phyloP scores from a whole-genome alignment of 2,888 invertebrate species.

The Pristionchus maxplancki region DNA sequence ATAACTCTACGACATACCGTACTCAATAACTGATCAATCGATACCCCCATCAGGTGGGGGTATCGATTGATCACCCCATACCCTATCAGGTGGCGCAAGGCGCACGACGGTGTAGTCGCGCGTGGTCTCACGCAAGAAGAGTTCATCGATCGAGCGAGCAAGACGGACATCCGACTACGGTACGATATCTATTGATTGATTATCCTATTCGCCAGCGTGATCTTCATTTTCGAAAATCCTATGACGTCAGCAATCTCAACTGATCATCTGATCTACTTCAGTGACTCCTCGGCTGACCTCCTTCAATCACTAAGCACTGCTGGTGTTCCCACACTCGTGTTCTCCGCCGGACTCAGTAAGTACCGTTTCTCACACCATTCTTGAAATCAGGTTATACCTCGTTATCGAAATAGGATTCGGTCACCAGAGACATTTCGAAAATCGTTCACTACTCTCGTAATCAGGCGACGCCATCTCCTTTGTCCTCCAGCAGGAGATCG shows the following conservation, averaged over 20 bases:
- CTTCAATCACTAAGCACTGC: not conserved
- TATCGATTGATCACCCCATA: not conserved
- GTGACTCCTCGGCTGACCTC: not conserved
- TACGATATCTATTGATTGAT: not conserved
- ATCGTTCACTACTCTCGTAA: no score
- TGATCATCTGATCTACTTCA: not conserved
- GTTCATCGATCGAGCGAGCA: not conserved
- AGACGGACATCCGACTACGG: conserved; percentile 1
- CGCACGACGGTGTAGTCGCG: not conserved
- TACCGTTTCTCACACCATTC: not conserved
- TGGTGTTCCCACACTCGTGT: not conserved
- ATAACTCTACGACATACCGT: no score
- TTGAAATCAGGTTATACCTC: no score
- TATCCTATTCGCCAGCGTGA: not conserved
- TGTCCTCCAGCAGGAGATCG: conserved; percentile 83
- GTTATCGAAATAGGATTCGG: no score
- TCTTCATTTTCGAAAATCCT: no score
- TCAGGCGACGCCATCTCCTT: conserved; percentile 89
- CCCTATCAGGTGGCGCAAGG: not conserved
- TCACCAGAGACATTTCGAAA: no score
- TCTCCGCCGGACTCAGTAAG: conserved; percentile 10
- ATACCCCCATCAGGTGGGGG: not conserved
- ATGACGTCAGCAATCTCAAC: no score
- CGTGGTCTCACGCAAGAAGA: not conserved
- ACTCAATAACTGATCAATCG: not conserved